Conservation (phyloP, 2,888 invertebrate species). For the Phyllotreta cruciferae region DNA sequence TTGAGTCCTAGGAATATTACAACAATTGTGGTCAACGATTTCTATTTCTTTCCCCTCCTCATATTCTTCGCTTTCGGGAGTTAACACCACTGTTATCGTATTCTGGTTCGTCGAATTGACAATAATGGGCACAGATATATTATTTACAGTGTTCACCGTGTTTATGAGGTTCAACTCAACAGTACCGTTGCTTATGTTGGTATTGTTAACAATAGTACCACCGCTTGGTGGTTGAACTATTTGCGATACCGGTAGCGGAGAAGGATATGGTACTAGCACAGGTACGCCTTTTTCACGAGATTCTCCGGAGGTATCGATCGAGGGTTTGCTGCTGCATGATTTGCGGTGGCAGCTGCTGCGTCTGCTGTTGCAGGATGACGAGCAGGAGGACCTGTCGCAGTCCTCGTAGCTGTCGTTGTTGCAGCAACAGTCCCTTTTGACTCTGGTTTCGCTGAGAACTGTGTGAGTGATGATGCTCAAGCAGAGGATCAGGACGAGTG, state of each 20-base stretch:
- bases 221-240: too few species aligned
- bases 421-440: constrained; percentile 25
- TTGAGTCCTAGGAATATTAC: constrained; percentile 4
- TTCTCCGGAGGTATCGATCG: constrained; percentile 4
- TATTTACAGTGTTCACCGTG: constrained; percentile 28
- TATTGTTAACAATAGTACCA: constrained; percentile 19
- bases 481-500: constrained; percentile 10
- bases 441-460: constrained; percentile 5
- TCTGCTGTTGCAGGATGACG: constrained; percentile 13
- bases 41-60: background rate
- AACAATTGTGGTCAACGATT: constrained; percentile 7
- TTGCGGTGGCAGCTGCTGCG: constrained; percentile 17
- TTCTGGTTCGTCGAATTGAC: constrained; percentile 31
- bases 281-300: constrained; percentile 15
- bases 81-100: constrained; percentile 17
- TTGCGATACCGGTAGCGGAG: background rate
- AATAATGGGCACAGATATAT: constrained; percentile 27
- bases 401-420: constrained; percentile 8
- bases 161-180: constrained; percentile 16
- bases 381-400: constrained; percentile 16
- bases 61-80: background rate
- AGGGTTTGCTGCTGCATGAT: constrained; percentile 20
- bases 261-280: constrained; percentile 27
- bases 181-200: constrained; percentile 26
- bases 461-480: constrained; percentile 7